phyloP scores from a whole-genome alignment of 2,797 vertebrate genomes.

The Onychomys leucogaster region DNA sequence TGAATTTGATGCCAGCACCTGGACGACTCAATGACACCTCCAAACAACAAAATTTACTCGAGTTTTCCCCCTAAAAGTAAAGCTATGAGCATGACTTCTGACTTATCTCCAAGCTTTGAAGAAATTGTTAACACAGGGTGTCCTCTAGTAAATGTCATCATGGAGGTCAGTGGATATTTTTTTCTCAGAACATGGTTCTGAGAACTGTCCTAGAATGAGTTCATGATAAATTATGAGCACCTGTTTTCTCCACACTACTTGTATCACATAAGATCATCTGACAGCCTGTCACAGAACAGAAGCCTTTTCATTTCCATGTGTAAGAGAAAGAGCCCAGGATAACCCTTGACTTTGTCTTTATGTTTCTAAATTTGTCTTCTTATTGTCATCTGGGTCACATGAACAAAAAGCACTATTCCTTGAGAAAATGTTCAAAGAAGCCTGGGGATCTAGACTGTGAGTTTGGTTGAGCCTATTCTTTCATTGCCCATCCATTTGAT shows the following conservation, averaged over 20 bases:
- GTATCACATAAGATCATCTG: neutral
- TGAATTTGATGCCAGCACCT: neutral
- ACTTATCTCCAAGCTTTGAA: neutral
- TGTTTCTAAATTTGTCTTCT: constrained; percentile 56
- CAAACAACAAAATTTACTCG: neutral
- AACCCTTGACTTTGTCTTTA: constrained; percentile 1
- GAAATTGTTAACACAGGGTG: neutral
- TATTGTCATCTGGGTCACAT: neutral
- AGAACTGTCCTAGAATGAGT: neutral
- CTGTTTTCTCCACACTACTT: constrained; percentile 48
- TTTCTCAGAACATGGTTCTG: neutral
- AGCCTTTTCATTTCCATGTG: neutral
- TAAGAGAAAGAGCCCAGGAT: neutral
- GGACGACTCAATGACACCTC: neutral
- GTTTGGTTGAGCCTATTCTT: neutral
- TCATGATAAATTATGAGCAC: neutral
- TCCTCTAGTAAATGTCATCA: neutral
- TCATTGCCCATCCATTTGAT: neutral
- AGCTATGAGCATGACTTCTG: neutral
- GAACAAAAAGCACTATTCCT: neutral
- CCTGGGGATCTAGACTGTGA: neutral
- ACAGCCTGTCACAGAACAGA: neutral
- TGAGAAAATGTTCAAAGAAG: neutral
- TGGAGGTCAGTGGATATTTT: neutral
- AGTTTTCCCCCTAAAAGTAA: constrained; percentile 33